Percentiles rank a stretch among this genome's conserved stretches.
Evolutionary conservation across 2,797 vertebrate species (phyloP).

Genomic region (Sciurus carolinensis): DNA sequence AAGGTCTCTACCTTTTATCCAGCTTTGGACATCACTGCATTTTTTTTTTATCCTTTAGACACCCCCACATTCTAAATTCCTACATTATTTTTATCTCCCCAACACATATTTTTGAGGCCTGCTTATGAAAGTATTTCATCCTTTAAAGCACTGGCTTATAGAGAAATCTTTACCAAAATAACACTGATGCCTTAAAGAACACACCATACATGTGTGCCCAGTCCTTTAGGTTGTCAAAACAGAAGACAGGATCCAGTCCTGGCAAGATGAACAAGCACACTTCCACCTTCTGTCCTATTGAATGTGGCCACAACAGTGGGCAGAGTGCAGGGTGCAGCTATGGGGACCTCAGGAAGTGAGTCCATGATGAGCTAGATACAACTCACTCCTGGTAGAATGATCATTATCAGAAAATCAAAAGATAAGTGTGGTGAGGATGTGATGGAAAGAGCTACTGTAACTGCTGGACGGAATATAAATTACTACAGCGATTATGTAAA

Average conservation of each 20-base stretch:
- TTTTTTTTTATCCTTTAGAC: not conserved
- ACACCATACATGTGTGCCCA: no score
- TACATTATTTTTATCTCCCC: not conserved
- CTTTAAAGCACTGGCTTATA: not conserved
- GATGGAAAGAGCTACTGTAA: not conserved
- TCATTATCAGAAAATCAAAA: not conserved
- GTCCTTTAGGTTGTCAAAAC: not conserved
- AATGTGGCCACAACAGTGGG: not conserved
- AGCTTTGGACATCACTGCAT: not conserved
- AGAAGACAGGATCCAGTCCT: not conserved
- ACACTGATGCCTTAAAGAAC: not conserved
- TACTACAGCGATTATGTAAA: not conserved
- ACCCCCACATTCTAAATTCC: not conserved
- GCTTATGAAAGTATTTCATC: not conserved
- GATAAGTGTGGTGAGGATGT: not conserved
- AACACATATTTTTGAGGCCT: not conserved
- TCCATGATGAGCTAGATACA: not conserved
- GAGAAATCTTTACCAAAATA: not conserved
- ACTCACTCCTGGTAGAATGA: not conserved
- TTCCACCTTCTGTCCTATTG: not conserved
- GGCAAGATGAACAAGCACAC: no score
- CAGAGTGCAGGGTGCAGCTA: fast-evolving
- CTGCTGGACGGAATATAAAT: not conserved
- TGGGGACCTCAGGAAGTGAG: not conserved
- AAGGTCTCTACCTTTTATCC: not conserved